Conservation (phyloP, 2,888 invertebrate genomes). For the Nasonia oneida region DNA sequence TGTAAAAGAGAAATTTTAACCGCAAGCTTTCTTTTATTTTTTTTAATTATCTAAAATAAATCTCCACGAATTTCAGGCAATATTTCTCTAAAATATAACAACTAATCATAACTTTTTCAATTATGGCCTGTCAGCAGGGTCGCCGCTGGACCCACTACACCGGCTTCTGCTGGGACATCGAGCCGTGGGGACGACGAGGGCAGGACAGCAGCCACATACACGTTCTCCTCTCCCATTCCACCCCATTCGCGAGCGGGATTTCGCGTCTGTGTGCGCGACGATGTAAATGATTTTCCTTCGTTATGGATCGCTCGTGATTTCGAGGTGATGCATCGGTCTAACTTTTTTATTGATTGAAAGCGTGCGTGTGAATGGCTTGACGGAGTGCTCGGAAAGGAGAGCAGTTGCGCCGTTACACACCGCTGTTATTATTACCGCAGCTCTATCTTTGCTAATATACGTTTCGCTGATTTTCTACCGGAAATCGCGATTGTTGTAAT, state of each 20-base stretch:
- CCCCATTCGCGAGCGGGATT: neutral
- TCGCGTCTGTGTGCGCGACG: neutral
- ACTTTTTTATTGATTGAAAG: slow-evolving; percentile 22
- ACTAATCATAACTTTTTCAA: neutral
- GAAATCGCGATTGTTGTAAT: neutral
- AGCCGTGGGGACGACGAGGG: neutral
- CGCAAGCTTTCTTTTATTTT: no score
- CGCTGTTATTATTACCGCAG: neutral
- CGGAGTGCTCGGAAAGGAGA: slow-evolving; percentile 16
- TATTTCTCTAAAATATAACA: neutral
- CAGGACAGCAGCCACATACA: neutral
- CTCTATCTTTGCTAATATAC: neutral
- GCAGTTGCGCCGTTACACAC: neutral
- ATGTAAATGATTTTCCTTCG: slow-evolving; percentile 44
- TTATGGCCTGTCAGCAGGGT: neutral
- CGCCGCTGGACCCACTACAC: neutral
- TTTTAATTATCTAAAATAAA: neutral
- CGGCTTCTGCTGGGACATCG: neutral
- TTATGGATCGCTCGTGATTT: slow-evolving; percentile 43
- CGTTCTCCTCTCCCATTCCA: neutral
- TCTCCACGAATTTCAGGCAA: neutral
- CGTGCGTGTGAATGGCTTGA: neutral
- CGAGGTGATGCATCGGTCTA: slow-evolving; percentile 41
- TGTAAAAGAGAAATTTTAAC: no score
- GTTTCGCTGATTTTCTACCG: neutral